These are phyloP conservation scores for Mesembrinibis cayennensis DNA, from an alignment of 2,113 vertebrate species.

Conservation along the genomic window DNA sequence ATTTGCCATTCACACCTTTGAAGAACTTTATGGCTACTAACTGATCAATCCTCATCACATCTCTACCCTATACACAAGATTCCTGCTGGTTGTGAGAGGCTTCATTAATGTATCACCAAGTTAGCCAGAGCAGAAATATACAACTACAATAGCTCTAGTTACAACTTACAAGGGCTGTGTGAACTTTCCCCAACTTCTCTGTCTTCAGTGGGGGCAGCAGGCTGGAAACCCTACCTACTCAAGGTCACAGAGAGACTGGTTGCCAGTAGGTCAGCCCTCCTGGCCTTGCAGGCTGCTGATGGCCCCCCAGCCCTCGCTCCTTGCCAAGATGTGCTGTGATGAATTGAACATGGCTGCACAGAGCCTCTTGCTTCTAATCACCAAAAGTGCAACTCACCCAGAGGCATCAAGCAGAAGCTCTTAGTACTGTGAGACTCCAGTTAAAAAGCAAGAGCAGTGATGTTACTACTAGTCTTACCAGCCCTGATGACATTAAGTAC, in stretches of 20 bases:
- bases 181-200: not conserved
- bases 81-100: not conserved
- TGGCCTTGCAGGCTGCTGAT: not conserved
- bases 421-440: not conserved
- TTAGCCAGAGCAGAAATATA: not conserved
- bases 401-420: conserved; percentile 9
- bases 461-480: conserved; percentile 45
- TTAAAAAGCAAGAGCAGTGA: conserved; percentile 42
- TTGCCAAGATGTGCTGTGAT: not conserved
- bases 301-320: not conserved
- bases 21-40: not conserved
- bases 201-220: not conserved
- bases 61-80: not conserved
- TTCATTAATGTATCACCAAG: not conserved
- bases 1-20: not conserved
- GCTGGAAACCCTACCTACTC: not conserved
- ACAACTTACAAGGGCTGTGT: not conserved
- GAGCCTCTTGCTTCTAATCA: not conserved
- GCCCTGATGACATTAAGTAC: conserved; percentile 55
- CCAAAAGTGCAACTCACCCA: conserved; percentile 13
- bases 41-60: not conserved
- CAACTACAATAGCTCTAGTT: not conserved
- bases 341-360: not conserved
- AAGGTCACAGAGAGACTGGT: not conserved
- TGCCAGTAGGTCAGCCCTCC: not conserved